These are phyloP conservation scores for Peromyscus nudipes DNA, from an alignment of 2,797 vertebrate species.

Conservation along the genomic window DNA sequence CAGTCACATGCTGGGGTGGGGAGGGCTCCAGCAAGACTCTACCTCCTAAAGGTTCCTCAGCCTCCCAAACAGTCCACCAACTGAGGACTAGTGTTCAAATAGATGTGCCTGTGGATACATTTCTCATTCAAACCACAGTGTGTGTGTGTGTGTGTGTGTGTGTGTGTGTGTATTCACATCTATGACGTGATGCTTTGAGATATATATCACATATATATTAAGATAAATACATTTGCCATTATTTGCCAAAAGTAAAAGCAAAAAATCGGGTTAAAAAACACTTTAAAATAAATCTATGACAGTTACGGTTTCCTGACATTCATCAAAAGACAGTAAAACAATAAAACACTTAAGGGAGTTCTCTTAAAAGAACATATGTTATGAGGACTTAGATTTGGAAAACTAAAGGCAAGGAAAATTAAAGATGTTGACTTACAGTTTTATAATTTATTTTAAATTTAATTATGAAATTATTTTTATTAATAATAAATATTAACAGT, in stretches of 20 bases:
- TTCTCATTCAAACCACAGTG: background rate
- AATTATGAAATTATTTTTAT: background rate
- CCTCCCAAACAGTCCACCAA: background rate
- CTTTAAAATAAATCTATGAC: background rate
- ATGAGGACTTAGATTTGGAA: background rate
- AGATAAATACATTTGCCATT: background rate
- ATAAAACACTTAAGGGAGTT: background rate
- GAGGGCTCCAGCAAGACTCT: background rate
- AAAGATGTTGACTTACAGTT: background rate
- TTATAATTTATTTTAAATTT: background rate
- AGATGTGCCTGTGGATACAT: background rate
- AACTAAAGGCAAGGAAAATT: background rate
- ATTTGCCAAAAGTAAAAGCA: background rate
- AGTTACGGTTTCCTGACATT: background rate
- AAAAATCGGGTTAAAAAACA: background rate
- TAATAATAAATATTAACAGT: background rate
- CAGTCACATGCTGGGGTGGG: background rate
- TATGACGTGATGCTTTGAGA: background rate
- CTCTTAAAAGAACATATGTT: background rate
- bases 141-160: background rate
- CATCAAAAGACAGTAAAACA: background rate
- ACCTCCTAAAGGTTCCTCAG: background rate
- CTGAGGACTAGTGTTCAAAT: background rate
- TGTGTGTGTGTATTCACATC: background rate
- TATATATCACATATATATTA: background rate